These are phyloP conservation scores for Papilio helenus DNA, from an alignment of 1,140 invertebrate genomes.

Conservation along the genomic window DNA sequence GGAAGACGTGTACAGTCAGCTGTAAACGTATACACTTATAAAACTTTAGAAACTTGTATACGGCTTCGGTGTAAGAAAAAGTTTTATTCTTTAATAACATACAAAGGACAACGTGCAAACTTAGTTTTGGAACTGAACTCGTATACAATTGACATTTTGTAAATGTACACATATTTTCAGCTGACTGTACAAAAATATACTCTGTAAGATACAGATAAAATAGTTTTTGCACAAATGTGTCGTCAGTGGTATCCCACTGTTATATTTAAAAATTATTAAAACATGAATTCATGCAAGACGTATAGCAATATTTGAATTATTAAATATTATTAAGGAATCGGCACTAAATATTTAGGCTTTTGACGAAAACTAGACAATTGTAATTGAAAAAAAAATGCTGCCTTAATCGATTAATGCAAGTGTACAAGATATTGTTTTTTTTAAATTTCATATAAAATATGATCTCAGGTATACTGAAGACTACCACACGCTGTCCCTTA, in stretches of 20 bases:
- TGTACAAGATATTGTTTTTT: not conserved
- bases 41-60: too few relatives aligned
- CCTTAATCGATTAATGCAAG: not conserved
- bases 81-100: too few relatives aligned
- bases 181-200: too few relatives aligned
- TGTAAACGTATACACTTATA: too few relatives aligned
- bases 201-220: too few relatives aligned
- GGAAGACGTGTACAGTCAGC: not conserved
- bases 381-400: not conserved
- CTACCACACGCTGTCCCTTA: not conserved
- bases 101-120: too few relatives aligned
- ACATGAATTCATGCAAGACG: not conserved
- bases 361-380: constrained; percentile 15
- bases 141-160: too few relatives aligned
- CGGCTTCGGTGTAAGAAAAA: too few relatives aligned
- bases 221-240: too few relatives aligned
- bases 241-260: not conserved
- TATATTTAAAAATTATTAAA: not conserved
- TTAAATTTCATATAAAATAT: constrained; percentile 8
- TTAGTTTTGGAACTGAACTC: too few relatives aligned
- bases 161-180: too few relatives aligned
- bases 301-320: not conserved
- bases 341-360: not conserved
- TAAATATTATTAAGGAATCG: not conserved
- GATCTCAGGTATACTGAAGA: constrained; percentile 19